Evolutionary conservation across 2,113 vertebrate genomes (phyloP), one percentile per base, ranked within the genome.

Genomic region (Benitochromis conjunctus): DNA sequence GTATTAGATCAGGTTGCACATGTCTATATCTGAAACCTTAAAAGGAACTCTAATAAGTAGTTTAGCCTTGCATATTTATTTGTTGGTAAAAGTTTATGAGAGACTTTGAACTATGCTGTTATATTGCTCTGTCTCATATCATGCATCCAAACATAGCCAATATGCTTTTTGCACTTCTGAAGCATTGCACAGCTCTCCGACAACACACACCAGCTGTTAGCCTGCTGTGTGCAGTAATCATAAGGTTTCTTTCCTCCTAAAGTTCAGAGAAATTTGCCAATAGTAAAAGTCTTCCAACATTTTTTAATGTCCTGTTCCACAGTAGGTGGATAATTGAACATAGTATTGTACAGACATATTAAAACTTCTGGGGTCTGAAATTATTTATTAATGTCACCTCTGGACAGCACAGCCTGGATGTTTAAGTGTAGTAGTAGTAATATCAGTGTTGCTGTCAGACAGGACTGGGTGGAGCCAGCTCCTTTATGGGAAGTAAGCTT

Each of bases 1-100:
- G 10, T 6, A 31, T 51, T 6, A 76, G 91, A 91, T 92, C 85
- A 13, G 9, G 81, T 92, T 91, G 19, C 91, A 54, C 51, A 21
- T 16, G 18, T 55, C 53, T 9, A 24, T 21, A 46, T 85, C 46
- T n/a, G 21, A 51, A 29, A 53, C 84, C 66, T 71, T 79, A 58
- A 81, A 71, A 43, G 78, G 74, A 53, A 57, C 60, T 34, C 38
- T 13, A 13, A 56, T n/a, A 57, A 55, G 76, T 81, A 16, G 43
- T 48, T 64, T 14, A 78, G 51, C n/a, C 38, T 38, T 64, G 60
- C 34, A 64, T 64, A 64, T 6, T 5, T 13, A 1, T 79, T 80
- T 80, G 43, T 86, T 86, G 41, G 38, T 74, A 26, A 4, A 82
- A 76, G 14, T 29, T 46, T 13, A 64, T 51, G 57, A 69, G 53